Evolutionary conservation across 2,113 vertebrate genomes (phyloP).

Genomic region (Scytalopus superciliaris): DNA sequence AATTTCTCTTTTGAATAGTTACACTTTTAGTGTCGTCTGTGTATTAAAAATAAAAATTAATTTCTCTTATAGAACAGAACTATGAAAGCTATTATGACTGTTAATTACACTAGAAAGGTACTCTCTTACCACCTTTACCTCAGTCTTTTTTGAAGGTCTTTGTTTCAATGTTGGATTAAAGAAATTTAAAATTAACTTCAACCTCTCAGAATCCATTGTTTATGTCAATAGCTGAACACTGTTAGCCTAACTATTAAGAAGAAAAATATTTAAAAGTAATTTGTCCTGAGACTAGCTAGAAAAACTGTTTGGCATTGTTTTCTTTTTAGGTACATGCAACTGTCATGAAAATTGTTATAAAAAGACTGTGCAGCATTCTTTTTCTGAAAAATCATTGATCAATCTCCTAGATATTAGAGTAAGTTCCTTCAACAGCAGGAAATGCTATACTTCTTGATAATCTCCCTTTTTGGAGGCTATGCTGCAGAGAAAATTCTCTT

Average conservation of each 20-base stretch:
- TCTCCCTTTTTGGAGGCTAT: not conserved
- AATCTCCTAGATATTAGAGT: not conserved
- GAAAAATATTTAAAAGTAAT: not conserved
- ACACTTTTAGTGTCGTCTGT: not conserved
- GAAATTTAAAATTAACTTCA: not conserved
- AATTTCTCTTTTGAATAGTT: not conserved
- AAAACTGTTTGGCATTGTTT: no score
- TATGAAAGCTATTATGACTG: not conserved
- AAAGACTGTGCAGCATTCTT: not conserved
- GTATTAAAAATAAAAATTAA: not conserved
- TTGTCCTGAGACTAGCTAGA: not conserved
- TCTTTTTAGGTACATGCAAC: not conserved
- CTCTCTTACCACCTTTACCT: not conserved
- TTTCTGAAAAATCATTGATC: not conserved
- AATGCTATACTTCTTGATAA: not conserved
- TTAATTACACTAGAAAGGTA: not conserved
- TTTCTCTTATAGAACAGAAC: not conserved
- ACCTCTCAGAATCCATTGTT: not conserved
- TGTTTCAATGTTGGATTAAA: not conserved
- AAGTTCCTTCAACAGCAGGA: not conserved
- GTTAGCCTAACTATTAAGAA: not conserved
- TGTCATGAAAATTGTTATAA: not conserved
- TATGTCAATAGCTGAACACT: not conserved
- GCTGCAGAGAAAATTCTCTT: not conserved
- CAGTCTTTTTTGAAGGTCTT: not conserved